A percentile compares a stretch with the other conserved stretches of the same genome.
Evolutionary conservation across 2,888 invertebrate genomes (phyloP).

Genomic region (Eumerus sabulonum): DNA sequence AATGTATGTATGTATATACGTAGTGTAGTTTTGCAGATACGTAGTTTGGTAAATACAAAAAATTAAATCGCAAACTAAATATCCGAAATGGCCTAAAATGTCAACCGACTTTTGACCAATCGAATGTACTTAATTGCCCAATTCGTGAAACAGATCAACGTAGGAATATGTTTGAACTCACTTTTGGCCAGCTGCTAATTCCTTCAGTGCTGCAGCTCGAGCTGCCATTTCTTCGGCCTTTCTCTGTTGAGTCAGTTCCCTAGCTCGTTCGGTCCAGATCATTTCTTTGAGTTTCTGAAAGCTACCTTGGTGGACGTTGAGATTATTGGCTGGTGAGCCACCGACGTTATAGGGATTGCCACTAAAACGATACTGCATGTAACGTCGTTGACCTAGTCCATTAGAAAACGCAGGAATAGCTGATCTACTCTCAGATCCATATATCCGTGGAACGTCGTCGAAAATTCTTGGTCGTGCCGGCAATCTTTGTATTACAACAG

Average conservation of each 20-base stretch:
- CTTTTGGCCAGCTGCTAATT: constrained; percentile 82
- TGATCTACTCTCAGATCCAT: constrained; percentile 77
- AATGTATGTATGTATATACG: too few species aligned
- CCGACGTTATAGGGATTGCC: constrained; percentile 49
- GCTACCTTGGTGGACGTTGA: constrained; percentile 75
- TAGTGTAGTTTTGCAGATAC: too few species aligned
- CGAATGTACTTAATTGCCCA: not conserved
- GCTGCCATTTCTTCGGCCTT: constrained; percentile 87
- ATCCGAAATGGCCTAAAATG: too few species aligned
- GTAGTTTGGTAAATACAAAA: too few species aligned
- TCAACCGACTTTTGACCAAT: too few species aligned
- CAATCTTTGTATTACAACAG: constrained; percentile 79
- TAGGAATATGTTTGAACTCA: constrained; percentile 75
- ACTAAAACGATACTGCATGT: constrained; percentile 72
- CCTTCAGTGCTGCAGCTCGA: constrained; percentile 82
- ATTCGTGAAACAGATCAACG: not conserved
- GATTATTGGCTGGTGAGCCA: constrained; percentile 62
- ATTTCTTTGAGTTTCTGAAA: constrained; percentile 90
- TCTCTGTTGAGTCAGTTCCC: constrained; percentile 87
- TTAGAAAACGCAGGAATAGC: constrained; percentile 22
- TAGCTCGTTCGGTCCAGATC: constrained; percentile 87
- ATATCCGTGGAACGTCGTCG: constrained; percentile 80
- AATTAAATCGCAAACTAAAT: too few species aligned
- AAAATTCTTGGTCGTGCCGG: constrained; percentile 79
- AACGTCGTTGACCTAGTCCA: constrained; percentile 72